Evolutionary conservation across 2,888 invertebrate species (phyloP).

Genomic region (Tiliacea citrago): DNA sequence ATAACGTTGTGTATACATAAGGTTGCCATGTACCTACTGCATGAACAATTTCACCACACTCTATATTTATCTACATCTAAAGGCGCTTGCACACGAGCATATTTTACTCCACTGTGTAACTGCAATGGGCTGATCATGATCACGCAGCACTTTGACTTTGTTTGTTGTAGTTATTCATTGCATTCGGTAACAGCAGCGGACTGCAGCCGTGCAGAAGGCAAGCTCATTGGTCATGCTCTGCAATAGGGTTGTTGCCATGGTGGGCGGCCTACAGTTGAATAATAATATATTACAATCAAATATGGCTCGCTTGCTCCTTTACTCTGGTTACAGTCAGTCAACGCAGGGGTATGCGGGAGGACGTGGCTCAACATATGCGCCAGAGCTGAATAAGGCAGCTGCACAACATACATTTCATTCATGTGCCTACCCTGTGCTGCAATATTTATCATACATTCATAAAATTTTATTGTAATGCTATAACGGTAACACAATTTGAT

Average conservation of each 20-base stretch:
- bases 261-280: too few relatives aligned
- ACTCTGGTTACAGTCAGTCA: conserved; percentile 25
- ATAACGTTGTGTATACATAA: conserved; percentile 54
- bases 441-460: not conserved
- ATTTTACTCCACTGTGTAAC: conserved; percentile 7
- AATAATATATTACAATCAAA: too few relatives aligned
- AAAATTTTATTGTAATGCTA: not conserved
- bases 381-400: not conserved
- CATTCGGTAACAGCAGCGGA: not conserved
- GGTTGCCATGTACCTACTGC: conserved; percentile 24
- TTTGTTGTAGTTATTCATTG: not conserved
- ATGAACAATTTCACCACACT: conserved; percentile 25
- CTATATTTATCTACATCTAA: conserved; percentile 6
- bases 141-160: not conserved
- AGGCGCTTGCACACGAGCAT: conserved; percentile 13
- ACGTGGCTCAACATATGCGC: not conserved
- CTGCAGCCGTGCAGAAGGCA: too few relatives aligned
- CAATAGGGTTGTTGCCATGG: too few relatives aligned
- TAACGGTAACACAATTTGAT: not conserved
- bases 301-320: not conserved
- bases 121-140: not conserved
- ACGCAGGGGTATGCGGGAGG: not conserved
- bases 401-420: too few relatives aligned
- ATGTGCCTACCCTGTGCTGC: not conserved
- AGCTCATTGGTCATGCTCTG: too few relatives aligned